These are phyloP conservation scores for Brenthis ino DNA, from an alignment of 2,888 invertebrate species.

Conservation along the genomic window DNA sequence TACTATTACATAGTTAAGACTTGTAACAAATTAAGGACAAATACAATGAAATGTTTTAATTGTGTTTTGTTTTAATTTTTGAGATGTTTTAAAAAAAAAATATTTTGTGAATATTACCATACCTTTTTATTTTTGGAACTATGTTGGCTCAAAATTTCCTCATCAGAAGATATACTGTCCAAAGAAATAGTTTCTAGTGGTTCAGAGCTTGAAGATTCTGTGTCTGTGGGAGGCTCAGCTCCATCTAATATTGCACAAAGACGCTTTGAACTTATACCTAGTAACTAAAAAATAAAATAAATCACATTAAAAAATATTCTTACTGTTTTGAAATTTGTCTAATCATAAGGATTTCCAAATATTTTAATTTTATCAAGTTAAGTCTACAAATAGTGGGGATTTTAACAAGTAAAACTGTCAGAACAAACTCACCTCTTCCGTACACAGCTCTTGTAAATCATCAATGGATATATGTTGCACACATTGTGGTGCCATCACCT, in stretches of 20 bases:
- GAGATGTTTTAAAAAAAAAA: no score
- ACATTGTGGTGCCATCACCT: constrained; percentile 80
- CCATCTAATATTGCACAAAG: constrained; percentile 80
- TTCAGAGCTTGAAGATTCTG: constrained; percentile 68
- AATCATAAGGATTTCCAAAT: not conserved
- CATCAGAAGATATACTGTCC: constrained; percentile 84
- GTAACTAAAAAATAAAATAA: constrained; percentile 53
- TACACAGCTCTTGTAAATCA: constrained; percentile 82
- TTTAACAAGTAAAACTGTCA: not conserved
- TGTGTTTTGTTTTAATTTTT: no score
- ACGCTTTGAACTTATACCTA: constrained; percentile 84
- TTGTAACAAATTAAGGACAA: no score
- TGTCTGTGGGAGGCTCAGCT: constrained; percentile 72
- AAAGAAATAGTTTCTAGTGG: constrained; percentile 81
- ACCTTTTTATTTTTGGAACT: constrained; percentile 64
- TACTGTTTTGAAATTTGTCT: not conserved
- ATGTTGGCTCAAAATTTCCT: constrained; percentile 62
- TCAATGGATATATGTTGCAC: constrained; percentile 68
- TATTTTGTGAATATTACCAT: constrained; percentile 1
- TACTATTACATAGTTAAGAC: no score
- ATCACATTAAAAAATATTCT: not conserved
- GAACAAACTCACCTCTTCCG: constrained; percentile 76
- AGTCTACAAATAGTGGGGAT: no score
- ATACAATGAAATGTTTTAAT: no score
- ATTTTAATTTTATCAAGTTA: no score